Percentiles rank a stretch among this genome's conserved stretches.
These are phyloP conservation scores for Euwallacea similis DNA, from an alignment of 1,140 invertebrate genomes.

Conservation along the genomic window DNA sequence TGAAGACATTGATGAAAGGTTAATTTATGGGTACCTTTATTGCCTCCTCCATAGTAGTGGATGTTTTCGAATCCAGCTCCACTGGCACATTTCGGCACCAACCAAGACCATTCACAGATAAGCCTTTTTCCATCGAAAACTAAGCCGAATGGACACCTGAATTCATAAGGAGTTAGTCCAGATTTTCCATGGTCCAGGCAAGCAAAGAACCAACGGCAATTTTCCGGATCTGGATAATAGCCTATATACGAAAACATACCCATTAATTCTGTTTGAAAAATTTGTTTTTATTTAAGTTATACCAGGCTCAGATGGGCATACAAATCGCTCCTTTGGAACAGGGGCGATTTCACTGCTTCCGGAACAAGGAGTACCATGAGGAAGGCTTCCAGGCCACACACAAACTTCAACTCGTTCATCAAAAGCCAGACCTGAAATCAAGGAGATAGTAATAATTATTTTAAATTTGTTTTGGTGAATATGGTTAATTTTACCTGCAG, in stretches of 20 bases:
- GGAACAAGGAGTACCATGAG: slow-evolving; percentile 71
- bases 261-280: not conserved
- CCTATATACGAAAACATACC: slow-evolving; percentile 54
- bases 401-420: slow-evolving; percentile 79
- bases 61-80: slow-evolving; percentile 40
- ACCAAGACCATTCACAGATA: slow-evolving; percentile 82
- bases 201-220: slow-evolving; percentile 85
- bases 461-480: not conserved
- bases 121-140: slow-evolving; percentile 74
- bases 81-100: slow-evolving; percentile 68
- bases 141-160: slow-evolving; percentile 79
- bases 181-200: slow-evolving; percentile 74
- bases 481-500: slow-evolving; percentile 58
- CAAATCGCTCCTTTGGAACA: slow-evolving; percentile 64
- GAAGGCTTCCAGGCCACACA: slow-evolving; percentile 76
- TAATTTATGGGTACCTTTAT: slow-evolving; percentile 6
- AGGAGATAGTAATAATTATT: too few species aligned
- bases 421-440: slow-evolving; percentile 62
- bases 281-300: slow-evolving; percentile 8
- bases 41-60: slow-evolving; percentile 39
- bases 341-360: slow-evolving; percentile 76
- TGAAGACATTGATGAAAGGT: too few species aligned
- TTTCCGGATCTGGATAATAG: slow-evolving; percentile 78
- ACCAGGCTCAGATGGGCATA: slow-evolving; percentile 65
- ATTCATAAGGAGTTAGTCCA: slow-evolving; percentile 75